These are phyloP conservation scores for Odontomyia ornata DNA, from an alignment of 2,888 invertebrate species.

Conservation along the genomic window DNA sequence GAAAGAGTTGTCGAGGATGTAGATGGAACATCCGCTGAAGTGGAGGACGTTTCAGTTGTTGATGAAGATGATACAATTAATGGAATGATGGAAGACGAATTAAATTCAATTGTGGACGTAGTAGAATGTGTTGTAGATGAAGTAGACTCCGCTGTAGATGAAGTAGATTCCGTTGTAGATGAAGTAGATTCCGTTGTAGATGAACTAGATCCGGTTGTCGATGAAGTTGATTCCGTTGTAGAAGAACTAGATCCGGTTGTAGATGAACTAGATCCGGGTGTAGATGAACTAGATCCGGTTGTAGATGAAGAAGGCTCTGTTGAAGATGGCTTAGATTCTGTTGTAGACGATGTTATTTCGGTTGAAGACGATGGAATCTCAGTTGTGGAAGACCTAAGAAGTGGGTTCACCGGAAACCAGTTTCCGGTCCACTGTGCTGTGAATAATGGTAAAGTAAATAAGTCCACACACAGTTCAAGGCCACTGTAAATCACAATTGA, in stretches of 20 bases:
- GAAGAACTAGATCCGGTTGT: background rate
- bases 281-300: too few species aligned
- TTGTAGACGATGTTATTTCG: background rate
- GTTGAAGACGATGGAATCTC: conserved; percentile 39
- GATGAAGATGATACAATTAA: background rate
- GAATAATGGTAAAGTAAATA: background rate
- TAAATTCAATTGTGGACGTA: too few species aligned
- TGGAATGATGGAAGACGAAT: too few species aligned
- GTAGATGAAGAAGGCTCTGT: background rate
- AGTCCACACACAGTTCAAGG: background rate
- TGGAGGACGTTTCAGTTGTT: background rate
- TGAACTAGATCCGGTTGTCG: conserved; percentile 51
- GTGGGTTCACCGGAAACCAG: conserved; percentile 62
- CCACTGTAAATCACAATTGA: background rate
- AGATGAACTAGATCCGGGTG: too few species aligned
- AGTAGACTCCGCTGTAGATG: background rate
- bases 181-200: background rate
- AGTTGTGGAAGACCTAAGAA: conserved; percentile 49
- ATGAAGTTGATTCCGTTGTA: background rate
- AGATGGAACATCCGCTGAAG: background rate
- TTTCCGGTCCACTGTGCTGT: conserved; percentile 59
- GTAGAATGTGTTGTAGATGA: too few species aligned
- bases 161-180: too few species aligned
- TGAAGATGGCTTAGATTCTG: background rate
- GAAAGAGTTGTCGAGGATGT: background rate